These are phyloP conservation scores for Hydrozoanthus gracilis DNA, from an alignment of 92 coral and sea anemone species.

Conservation along the genomic window DNA sequence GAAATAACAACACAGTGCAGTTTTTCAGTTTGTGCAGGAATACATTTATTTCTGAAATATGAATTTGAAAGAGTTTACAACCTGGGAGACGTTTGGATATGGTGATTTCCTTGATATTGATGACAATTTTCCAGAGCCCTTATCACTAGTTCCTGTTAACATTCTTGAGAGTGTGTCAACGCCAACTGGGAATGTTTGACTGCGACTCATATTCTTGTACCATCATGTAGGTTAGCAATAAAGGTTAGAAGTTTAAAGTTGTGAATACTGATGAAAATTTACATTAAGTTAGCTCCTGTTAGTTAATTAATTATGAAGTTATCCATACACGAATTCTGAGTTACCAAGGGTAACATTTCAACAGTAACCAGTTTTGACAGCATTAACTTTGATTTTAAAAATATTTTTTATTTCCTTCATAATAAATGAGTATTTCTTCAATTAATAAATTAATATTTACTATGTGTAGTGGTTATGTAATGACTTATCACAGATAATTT, in stretches of 20 bases:
- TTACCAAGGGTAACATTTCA: too few relatives aligned
- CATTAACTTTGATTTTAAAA: too few relatives aligned
- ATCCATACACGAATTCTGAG: too few relatives aligned
- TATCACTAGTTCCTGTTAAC: slow-evolving; percentile 36
- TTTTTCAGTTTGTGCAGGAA: too few relatives aligned
- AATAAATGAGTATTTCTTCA: too few relatives aligned
- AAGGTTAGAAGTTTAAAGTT: background rate
- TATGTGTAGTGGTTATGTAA: too few relatives aligned
- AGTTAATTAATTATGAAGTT: too few relatives aligned
- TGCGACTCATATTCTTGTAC: slow-evolving; percentile 38
- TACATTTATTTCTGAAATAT: background rate
- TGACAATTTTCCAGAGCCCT: background rate
- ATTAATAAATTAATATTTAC: too few relatives aligned
- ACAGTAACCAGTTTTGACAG: too few relatives aligned
- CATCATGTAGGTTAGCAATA: slow-evolving; percentile 22
- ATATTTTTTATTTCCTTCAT: too few relatives aligned
- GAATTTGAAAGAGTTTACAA: slow-evolving; percentile 18
- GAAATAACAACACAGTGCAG: too few relatives aligned
- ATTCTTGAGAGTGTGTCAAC: slow-evolving; percentile 45
- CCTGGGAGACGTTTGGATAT: slow-evolving; percentile 38
- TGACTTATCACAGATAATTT: too few relatives aligned
- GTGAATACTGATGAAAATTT: background rate
- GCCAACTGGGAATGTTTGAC: slow-evolving; percentile 45
- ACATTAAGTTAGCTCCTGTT: background rate
- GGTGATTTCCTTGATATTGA: slow-evolving; percentile 16